Evolutionary conservation across 2,797 vertebrate species (phyloP).

Genomic region (Gobionotothen gibberifrons): DNA sequence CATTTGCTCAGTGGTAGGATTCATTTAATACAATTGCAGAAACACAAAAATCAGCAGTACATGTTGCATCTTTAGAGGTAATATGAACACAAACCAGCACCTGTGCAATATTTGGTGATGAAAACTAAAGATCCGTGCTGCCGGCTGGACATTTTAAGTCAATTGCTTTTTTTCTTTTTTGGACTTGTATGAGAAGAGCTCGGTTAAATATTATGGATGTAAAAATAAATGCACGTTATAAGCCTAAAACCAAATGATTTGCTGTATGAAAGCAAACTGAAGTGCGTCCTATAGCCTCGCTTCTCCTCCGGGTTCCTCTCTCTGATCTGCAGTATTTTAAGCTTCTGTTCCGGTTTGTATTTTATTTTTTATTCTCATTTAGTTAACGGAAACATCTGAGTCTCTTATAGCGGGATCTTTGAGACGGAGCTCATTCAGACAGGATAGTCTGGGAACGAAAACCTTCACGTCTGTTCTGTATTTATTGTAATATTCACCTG

Average conservation of each 20-base stretch:
- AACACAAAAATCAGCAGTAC: constrained; percentile 26
- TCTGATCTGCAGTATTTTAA: constrained; percentile 85
- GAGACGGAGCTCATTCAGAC: constrained; percentile 71
- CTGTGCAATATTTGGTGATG: constrained; percentile 62
- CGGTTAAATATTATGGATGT: constrained; percentile 67
- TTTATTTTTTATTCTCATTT: constrained; percentile 75
- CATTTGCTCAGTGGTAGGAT: constrained; percentile 64
- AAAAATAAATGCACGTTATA: constrained; percentile 72
- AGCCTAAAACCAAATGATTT: constrained; percentile 80
- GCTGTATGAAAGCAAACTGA: constrained; percentile 64
- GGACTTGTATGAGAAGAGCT: constrained; percentile 60
- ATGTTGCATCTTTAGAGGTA: constrained; percentile 41
- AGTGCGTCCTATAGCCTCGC: constrained; percentile 60
- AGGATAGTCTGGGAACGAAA: constrained; percentile 76
- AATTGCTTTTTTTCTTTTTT: constrained; percentile 50
- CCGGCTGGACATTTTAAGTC: constrained; percentile 60
- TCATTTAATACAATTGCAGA: constrained; percentile 42
- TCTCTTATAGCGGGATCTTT: constrained; percentile 75
- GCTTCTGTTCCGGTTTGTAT: constrained; percentile 74
- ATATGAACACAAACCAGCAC: constrained; percentile 63
- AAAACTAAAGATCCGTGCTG: constrained; percentile 56
- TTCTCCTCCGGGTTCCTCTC: constrained; percentile 78
- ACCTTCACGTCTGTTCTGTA: constrained; percentile 88
- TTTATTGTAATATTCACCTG: constrained; percentile 97
- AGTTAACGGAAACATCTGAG: constrained; percentile 74